A percentile compares a stretch with the other conserved stretches of the same genome.
These are phyloP conservation scores for Trachops cirrhosus DNA, from an alignment of 2,797 vertebrate species.

Conservation along the genomic window DNA sequence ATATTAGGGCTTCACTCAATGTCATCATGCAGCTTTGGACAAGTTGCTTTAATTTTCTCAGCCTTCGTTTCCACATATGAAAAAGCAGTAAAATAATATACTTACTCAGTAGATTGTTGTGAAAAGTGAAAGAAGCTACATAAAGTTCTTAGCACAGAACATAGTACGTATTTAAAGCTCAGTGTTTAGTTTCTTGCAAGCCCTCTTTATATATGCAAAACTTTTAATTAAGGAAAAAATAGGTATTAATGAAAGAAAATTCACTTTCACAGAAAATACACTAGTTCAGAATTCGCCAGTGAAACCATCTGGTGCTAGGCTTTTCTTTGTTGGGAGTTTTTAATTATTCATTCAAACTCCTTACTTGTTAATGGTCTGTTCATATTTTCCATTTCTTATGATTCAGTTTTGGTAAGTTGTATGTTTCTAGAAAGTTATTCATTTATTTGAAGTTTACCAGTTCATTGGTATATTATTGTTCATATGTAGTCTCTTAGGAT, in stretches of 20 bases:
- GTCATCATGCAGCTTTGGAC: neutral
- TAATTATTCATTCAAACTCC: no score
- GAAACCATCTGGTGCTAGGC: neutral
- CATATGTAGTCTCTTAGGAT: neutral
- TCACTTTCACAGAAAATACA: neutral
- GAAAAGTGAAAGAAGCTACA: neutral
- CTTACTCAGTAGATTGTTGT: neutral
- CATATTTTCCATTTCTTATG: neutral
- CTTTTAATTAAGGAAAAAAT: neutral
- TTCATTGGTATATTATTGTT: neutral
- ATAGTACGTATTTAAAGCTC: neutral
- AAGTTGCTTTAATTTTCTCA: neutral
- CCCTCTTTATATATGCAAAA: neutral
- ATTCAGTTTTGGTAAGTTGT: neutral
- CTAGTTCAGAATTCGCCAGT: neutral
- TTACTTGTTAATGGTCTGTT: neutral
- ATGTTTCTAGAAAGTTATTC: neutral
- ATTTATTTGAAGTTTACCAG: neutral
- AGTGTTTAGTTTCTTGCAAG: neutral
- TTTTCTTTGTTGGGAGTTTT: neutral
- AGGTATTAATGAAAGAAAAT: neutral
- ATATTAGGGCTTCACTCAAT: constrained; percentile 20
- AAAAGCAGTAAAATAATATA: constrained; percentile 24
- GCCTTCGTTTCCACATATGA: neutral
- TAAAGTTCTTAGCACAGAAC: neutral